Evolutionary conservation across 2,113 vertebrate species (phyloP), one percentile per base, ranked within the genome.

Genomic region (Calcarius ornatus): DNA sequence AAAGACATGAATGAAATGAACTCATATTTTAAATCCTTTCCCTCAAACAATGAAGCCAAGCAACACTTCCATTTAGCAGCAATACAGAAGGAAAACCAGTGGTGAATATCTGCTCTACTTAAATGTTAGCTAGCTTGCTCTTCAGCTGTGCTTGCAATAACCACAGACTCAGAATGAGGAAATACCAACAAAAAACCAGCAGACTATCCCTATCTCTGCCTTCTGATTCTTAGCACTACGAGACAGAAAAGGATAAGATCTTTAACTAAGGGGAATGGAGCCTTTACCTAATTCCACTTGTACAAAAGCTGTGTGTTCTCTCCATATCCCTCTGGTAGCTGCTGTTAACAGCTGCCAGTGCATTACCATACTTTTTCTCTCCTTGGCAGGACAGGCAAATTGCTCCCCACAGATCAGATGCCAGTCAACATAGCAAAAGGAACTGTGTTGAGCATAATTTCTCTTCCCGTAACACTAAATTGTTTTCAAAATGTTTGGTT

Each of bases 361-460:
- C 15, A 21, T 90, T 94, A 84, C 85, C 84, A 80, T 75, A 72
- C 68, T 95, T 96, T 86, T 92, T 90, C 95, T 93, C 92, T 95
- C 82, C 85, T 95, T 96, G 92, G 91, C 88, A 96, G 86, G 84
- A 92, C 94, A 94, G 94, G 80, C 43, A 96, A 95, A 96, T 95
- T 95, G 82, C 79, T 97, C 96, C 94, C 95, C 20, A 54, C 76
- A 96, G 96, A 96, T 68, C 37, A 75, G 31, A 54, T 96, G 97
- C 83, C 97, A 96, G 94, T 97, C 92, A 94, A 70, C 73, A 68
- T 45, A 84, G 90, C 92, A 92, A 94, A 92, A 91, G 76, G 60
- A 85, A 64, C 57, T 57, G 28, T 42, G 25, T 57, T 61, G 75
- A 92, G 65, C 54, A 83, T 92, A 88, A 82, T 76, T 90, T 77